phyloP scores from a whole-genome alignment of 2,113 vertebrate genomes.

The Coregonus clupeaformis region DNA sequence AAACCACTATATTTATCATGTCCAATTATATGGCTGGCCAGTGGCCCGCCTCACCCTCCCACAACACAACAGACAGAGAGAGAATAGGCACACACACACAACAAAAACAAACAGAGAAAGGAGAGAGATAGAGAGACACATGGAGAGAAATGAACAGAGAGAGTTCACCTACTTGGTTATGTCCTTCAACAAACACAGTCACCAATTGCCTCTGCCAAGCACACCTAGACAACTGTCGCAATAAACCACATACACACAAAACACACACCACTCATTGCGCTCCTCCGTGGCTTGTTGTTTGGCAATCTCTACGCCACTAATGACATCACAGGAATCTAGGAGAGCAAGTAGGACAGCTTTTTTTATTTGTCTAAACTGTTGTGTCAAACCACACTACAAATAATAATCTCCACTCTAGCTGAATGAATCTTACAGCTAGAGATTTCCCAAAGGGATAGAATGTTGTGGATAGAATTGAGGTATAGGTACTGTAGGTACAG shows the following conservation, averaged over 20 bases:
- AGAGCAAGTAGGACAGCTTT: slow-evolving; percentile 54
- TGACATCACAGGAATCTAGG: slow-evolving; percentile 51
- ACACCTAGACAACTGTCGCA: slow-evolving; percentile 14
- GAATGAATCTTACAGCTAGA: neutral
- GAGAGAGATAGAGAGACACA: slow-evolving; percentile 10
- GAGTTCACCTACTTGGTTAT: slow-evolving; percentile 2
- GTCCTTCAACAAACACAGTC: neutral
- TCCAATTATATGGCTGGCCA: slow-evolving; percentile 29
- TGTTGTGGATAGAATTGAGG: neutral
- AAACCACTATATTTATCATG: slow-evolving; percentile 42
- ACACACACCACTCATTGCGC: neutral
- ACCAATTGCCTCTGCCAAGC: slow-evolving; percentile 9
- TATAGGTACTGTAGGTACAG: neutral
- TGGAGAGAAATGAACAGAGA: slow-evolving; percentile 1
- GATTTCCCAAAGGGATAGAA: neutral
- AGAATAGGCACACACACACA: slow-evolving; percentile 25
- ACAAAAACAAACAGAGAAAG: slow-evolving; percentile 29
- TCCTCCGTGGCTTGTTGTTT: neutral
- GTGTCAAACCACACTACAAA: neutral
- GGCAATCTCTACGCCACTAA: neutral
- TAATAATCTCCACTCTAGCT: neutral
- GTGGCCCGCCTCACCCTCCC: slow-evolving; percentile 32
- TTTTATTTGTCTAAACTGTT: neutral
- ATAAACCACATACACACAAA: neutral
- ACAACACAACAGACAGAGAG: slow-evolving; percentile 9